Conservation (phyloP, 2,113 vertebrate genomes). For the Antigone vipio region DNA sequence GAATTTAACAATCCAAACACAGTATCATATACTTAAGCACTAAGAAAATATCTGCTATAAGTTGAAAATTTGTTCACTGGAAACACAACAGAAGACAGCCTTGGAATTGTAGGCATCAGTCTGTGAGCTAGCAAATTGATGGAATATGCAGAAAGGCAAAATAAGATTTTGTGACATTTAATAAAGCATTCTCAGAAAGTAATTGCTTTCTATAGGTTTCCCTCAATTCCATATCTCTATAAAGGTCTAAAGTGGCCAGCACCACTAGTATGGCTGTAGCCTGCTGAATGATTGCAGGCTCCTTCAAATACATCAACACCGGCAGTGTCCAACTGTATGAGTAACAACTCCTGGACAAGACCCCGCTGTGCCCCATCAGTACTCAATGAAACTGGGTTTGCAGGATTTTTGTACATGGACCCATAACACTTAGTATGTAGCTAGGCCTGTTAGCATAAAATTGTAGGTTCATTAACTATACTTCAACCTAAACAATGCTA, state of each 20-base stretch:
- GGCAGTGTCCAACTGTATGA: background rate
- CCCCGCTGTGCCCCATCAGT: background rate
- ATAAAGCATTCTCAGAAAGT: background rate
- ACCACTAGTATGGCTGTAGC: background rate
- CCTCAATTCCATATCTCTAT: background rate
- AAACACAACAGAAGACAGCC: background rate
- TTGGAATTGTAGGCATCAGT: background rate
- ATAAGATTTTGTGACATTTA: background rate
- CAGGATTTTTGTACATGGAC: background rate
- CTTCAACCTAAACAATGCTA: background rate
- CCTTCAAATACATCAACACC: background rate
- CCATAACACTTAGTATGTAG: accelerated
- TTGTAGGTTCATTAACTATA: background rate
- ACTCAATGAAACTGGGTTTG: background rate
- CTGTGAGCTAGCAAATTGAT: background rate
- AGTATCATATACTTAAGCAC: background rate
- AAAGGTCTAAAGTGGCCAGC: background rate
- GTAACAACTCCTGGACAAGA: background rate
- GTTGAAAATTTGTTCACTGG: background rate
- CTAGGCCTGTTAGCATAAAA: background rate
- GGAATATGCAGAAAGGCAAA: background rate
- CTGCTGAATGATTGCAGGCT: background rate
- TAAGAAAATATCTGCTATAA: constrained; percentile 9
- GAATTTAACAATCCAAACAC: constrained; percentile 11
- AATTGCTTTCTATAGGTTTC: background rate